Percentiles rank a stretch among this genome's conserved stretches.
Evolutionary conservation across 1,140 invertebrate genomes (phyloP).

Genomic region (Drosophila lacteicornis): DNA sequence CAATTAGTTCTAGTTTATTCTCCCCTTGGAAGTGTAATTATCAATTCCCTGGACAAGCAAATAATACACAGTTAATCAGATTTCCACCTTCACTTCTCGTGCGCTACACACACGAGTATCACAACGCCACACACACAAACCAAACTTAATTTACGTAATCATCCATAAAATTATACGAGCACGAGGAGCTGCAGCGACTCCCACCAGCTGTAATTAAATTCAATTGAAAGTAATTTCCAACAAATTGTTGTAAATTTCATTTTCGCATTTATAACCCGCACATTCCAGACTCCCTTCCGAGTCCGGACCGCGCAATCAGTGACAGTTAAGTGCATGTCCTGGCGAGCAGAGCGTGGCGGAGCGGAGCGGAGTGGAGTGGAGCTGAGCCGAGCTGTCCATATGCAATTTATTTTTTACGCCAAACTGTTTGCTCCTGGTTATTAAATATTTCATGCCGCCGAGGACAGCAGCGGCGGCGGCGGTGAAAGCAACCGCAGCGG

Average conservation of each 20-base stretch:
- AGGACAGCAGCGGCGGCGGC: conserved; percentile 39
- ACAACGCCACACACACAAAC: conserved; percentile 27
- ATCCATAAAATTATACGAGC: conserved; percentile 55
- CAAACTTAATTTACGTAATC: conserved; percentile 61
- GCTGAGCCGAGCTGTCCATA: conserved; percentile 29
- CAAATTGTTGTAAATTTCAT: conserved; percentile 80
- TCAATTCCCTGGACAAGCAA: background rate
- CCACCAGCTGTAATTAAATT: conserved; percentile 67
- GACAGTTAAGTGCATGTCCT: conserved; percentile 56
- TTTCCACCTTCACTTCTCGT: conserved; percentile 10
- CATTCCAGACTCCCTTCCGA: conserved; percentile 1
- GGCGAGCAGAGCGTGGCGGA: background rate
- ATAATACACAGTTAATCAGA: conserved; percentile 33
- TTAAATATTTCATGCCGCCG: conserved; percentile 70
- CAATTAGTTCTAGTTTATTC: background rate
- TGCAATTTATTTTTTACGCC: conserved; percentile 59
- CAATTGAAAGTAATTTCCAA: conserved; percentile 71
- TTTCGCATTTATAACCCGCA: conserved; percentile 56
- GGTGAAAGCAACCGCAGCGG: conserved; percentile 7
- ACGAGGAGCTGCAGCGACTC: conserved; percentile 18
- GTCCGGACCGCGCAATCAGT: conserved; percentile 29
- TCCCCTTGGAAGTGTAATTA: conserved; percentile 7
- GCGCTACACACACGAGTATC: conserved; percentile 24
- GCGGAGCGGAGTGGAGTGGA: background rate
- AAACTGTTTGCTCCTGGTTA: conserved; percentile 61